Base-by-base conservation (phyloP, 2,113 vertebrate species). In the Hippocampus guttulatus region DNA sequence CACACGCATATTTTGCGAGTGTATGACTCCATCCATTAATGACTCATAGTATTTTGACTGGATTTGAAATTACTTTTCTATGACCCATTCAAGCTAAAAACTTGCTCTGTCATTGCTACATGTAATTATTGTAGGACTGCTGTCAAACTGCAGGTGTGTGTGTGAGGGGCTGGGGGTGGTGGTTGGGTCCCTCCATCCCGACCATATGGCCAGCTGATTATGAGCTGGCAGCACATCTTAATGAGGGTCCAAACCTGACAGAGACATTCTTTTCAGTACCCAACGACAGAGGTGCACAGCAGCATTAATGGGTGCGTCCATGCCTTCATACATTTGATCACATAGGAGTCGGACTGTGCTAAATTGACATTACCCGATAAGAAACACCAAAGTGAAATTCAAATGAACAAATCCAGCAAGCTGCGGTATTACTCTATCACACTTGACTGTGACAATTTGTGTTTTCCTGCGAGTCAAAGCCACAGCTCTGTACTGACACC, bases 121-220 rank as follows among this genome's bases (percentile, higher is more conserved):
- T 71, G 74, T 75, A 75, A 60, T 75, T 65, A 67, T 63, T 69
- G 57, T 71, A 25, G 11, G 25, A 57, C 64, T 43, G 43, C 64
- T 79, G 41, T 83, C 70, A 74, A 72, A 54, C 61, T 69, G 57
- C 30, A 61, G 70, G 64, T 70, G 75, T 18, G 47, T 51, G 47
- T 4, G 15, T 49, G 47, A 16, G 15, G 41, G 41, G 10, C 8
- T 8, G 41, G 9, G 41, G 41, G 41, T 69, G 67, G 73, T 67
- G 62, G 65, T 62, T 67, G 38, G 68, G 47, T 66, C 67, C 41
- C 61, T 7, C 68, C 40, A 75, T 67, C 68, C 38, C 77, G 79
- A 81, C 76, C 82, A 87, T 84, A 88, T 88, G 87, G 81, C 49
- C 64, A 30, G 49, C 67, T 86, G 70, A 85, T 85, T 86, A 81